These are phyloP conservation scores for Brachionus angularis DNA, from an alignment of 1,140 invertebrate genomes.

Conservation along the genomic window DNA sequence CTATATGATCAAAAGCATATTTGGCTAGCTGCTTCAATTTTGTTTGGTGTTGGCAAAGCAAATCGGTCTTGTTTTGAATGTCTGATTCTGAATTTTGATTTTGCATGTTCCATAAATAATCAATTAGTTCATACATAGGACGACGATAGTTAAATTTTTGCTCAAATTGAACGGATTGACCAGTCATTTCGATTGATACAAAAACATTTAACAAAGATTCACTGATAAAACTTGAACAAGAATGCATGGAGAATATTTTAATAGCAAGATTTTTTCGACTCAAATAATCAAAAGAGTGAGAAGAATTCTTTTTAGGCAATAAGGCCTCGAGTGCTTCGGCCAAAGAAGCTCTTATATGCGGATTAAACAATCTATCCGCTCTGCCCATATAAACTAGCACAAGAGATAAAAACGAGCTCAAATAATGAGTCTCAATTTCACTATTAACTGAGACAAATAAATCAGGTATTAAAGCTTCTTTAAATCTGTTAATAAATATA, in stretches of 20 bases:
- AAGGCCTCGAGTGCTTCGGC: slow-evolving; percentile 79
- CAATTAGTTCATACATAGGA: slow-evolving; percentile 88
- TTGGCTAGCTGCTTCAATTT: slow-evolving; percentile 61
- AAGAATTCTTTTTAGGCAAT: slow-evolving; percentile 47
- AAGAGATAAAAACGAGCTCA: slow-evolving; percentile 69
- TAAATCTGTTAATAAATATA: slow-evolving; percentile 67
- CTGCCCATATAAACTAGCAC: slow-evolving; percentile 70
- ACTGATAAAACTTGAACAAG: not conserved
- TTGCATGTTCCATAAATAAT: slow-evolving; percentile 79
- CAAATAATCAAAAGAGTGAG: not conserved
- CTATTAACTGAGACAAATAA: slow-evolving; percentile 18
- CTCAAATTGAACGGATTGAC: slow-evolving; percentile 88
- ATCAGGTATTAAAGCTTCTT: slow-evolving; percentile 48
- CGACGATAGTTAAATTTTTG: slow-evolving; percentile 93
- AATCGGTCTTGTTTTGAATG: not conserved
- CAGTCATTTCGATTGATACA: slow-evolving; percentile 94
- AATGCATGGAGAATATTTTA: not conserved
- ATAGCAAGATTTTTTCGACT: not conserved
- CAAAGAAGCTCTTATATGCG: slow-evolving; percentile 80
- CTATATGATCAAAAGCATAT: slow-evolving; percentile 79
- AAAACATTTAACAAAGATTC: slow-evolving; percentile 78
- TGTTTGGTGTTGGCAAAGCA: slow-evolving; percentile 58
- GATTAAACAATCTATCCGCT: slow-evolving; percentile 75
- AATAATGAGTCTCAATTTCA: slow-evolving; percentile 34
- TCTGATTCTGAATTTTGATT: slow-evolving; percentile 61